Evolutionary conservation across 2,113 vertebrate species (phyloP).

Genomic region (Spea multiplicata): DNA sequence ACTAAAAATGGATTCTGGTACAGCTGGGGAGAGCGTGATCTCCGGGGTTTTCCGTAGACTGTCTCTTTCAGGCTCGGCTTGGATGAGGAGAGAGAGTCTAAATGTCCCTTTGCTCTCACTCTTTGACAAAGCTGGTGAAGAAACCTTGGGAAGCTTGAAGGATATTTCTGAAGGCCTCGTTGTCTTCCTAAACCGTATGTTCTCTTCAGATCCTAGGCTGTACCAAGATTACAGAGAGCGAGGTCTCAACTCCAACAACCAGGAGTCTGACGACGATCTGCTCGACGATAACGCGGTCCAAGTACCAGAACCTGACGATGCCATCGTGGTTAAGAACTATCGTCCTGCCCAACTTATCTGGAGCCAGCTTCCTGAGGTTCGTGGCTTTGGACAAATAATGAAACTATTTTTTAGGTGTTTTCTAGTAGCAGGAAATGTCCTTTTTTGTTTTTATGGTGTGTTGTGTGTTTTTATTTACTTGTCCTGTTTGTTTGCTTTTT

Average conservation of each 20-base stretch:
- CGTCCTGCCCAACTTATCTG: constrained; percentile 80
- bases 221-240: constrained; percentile 94
- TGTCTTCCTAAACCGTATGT: not conserved
- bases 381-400: too few species aligned
- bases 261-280: constrained; percentile 75
- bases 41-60: not conserved
- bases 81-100: not conserved
- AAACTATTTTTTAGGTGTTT: too few species aligned
- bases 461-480: too few species aligned
- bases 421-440: too few species aligned
- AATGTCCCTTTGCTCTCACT: not conserved
- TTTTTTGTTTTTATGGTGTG: too few species aligned
- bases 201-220: constrained; percentile 72
- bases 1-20: not conserved
- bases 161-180: constrained; percentile 4
- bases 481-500: too few species aligned
- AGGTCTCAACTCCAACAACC: constrained; percentile 79
- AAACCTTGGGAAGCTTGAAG: not conserved
- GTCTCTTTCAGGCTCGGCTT: not conserved
- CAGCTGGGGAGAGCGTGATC: not conserved
- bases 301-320: constrained; percentile 54
- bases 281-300: constrained; percentile 66
- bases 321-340: constrained; percentile 86
- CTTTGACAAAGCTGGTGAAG: not conserved
- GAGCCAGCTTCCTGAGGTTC: constrained; percentile 92